Conservation (phyloP, 1,140 invertebrate genomes). For the Phymastichus coffea region DNA sequence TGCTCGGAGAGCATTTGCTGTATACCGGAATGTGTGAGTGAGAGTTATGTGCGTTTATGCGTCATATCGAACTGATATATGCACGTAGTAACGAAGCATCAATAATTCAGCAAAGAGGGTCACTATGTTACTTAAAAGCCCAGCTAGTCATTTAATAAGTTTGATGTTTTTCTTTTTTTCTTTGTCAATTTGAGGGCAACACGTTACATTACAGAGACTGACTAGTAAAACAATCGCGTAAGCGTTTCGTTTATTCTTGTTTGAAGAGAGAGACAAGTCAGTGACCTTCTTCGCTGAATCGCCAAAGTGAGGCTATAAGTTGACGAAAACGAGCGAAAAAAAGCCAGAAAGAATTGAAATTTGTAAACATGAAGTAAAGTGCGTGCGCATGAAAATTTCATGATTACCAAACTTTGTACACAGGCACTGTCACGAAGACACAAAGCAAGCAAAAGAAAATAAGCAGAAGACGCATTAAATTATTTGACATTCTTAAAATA, state of each 20-base stretch:
- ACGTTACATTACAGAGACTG: conserved; percentile 3
- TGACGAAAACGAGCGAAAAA: conserved; percentile 2
- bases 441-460: conserved; percentile 39
- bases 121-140: neutral
- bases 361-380: neutral
- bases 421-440: conserved; percentile 13
- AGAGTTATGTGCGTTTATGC: neutral
- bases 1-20: conserved; percentile 17
- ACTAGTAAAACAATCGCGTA: conserved; percentile 2
- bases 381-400: neutral
- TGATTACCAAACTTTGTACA: conserved; percentile 41
- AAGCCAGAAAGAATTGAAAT: neutral
- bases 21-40: neutral
- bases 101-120: conserved; percentile 18
- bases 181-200: neutral
- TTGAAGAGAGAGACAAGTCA: conserved; percentile 1
- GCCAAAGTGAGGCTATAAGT: too few species aligned
- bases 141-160: conserved; percentile 9
- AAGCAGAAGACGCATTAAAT: conserved; percentile 42
- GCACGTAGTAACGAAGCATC: too few species aligned
- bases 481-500: conserved; percentile 34
- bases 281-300: conserved; percentile 17
- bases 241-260: conserved; percentile 1
- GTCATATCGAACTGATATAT: neutral
- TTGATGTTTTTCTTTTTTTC: neutral